Evolutionary conservation across 2,888 invertebrate species (phyloP), one percentile per base, ranked within the genome.

Genomic region (Drosophila algonquin): DNA sequence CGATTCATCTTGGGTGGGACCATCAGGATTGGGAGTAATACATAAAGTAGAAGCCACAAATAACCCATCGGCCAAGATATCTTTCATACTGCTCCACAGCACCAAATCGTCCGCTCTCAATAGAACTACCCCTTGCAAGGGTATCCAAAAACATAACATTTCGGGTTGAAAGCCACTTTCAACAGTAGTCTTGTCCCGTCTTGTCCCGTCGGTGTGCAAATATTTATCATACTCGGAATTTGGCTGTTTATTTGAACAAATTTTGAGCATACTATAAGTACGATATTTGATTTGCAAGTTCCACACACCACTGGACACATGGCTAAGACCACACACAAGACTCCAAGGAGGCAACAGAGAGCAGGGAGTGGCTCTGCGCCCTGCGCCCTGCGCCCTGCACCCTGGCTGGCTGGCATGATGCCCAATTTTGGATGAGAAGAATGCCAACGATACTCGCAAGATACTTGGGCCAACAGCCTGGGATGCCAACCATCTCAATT

Each of bases 401-500:
- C 1, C 21, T 21, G 21, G 18, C 18, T 18, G 35, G 63, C 67
- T 83, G 83, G 89, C 83, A 83, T n/a, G 10, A 5, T 71, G 89
- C 87, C 84, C 65, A 50, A 71, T 73, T 69, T 75, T 75, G 68
- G 68, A 74, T 81, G 73, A 77, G 70, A 76, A 88, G 51, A 76
- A 64, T 44, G 44, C 45, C 50, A 3, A 21, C 59, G 64, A 55
- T 63, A 40, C n/a, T n/a, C 40, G 6, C 14, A 7, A 40, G 40
- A n/a, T 14, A 61, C 68, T 70, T 60, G 63, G 62, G 63, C 51
- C n/a, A n/a, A n/a, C n/a, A n/a, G 30, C 8, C 7, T 30, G 30
- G 30, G 30, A 70, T 45, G 70, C 67, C 52, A 79, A 72, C 83
- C 80, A 89, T 85, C 82, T 85, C 76, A 85, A 89, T 85, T 85